These are phyloP conservation scores for Drosophila pallidifrons DNA, from an alignment of 1,140 invertebrate species.

Conservation along the genomic window DNA sequence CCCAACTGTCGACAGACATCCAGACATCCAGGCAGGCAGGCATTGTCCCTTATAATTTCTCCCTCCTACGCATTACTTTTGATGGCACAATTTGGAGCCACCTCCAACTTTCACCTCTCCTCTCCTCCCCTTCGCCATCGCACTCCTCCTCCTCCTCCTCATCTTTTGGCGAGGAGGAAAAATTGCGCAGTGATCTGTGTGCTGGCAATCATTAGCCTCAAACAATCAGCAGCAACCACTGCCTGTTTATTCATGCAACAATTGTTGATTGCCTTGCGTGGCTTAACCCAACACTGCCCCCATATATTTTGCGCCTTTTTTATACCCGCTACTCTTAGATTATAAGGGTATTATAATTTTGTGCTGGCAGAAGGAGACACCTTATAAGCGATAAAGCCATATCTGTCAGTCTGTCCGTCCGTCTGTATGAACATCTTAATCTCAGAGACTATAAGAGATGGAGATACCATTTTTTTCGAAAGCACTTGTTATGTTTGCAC, in stretches of 20 bases:
- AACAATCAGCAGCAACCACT: conserved; percentile 39
- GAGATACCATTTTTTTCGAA: too few species aligned
- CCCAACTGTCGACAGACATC: conserved; percentile 31
- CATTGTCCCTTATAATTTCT: conserved; percentile 43
- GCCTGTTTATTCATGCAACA: conserved; percentile 73
- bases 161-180: background rate
- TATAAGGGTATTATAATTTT: too few species aligned
- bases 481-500: too few species aligned
- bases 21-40: background rate
- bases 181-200: conserved; percentile 79
- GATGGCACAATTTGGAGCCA: conserved; percentile 76
- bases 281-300: conserved; percentile 25
- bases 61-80: conserved; percentile 69
- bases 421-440: too few species aligned
- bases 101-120: too few species aligned
- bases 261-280: conserved; percentile 71
- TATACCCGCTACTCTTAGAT: too few species aligned
- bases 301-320: too few species aligned
- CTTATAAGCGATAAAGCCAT: too few species aligned
- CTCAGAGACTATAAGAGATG: too few species aligned
- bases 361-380: too few species aligned
- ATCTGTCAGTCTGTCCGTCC: too few species aligned
- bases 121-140: too few species aligned
- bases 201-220: conserved; percentile 74
- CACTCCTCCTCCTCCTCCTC: background rate